Conservation (phyloP, 1,140 invertebrate species). For the Ganaspis sp. region DNA sequence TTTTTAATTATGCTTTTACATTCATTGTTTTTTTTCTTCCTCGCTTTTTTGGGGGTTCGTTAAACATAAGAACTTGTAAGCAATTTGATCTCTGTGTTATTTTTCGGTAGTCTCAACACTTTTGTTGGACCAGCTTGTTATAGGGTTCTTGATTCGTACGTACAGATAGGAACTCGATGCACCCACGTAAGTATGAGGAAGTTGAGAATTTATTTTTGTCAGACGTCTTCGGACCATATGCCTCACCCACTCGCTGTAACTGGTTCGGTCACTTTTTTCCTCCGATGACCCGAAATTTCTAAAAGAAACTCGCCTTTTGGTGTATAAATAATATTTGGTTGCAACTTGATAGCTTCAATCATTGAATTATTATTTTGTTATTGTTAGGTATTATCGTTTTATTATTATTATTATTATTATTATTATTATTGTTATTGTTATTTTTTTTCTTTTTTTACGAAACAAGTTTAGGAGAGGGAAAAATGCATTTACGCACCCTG, state of each 20-base stretch:
- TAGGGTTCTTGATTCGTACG: background rate
- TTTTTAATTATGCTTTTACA: background rate
- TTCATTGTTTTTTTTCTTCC: too few species aligned
- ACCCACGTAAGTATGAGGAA: constrained; percentile 53
- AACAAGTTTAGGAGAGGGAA: too few species aligned
- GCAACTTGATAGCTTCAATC: too few species aligned
- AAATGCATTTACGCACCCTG: too few species aligned
- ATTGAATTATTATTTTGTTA: too few species aligned
- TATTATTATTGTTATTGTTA: too few species aligned
- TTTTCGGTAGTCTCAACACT: background rate
- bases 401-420: too few species aligned
- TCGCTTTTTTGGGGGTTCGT: background rate
- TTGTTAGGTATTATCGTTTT: too few species aligned
- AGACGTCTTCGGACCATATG: constrained; percentile 41
- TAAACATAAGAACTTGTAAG: background rate
- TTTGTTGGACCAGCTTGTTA: background rate
- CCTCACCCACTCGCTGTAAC: constrained; percentile 41
- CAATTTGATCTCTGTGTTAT: background rate
- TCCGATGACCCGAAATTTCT: constrained; percentile 1
- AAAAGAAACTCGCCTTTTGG: constrained; percentile 6
- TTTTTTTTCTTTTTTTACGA: too few species aligned
- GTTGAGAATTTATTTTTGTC: constrained; percentile 59
- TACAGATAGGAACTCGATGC: background rate
- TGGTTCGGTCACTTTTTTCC: constrained; percentile 32
- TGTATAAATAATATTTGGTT: background rate